phyloP scores from a whole-genome alignment of 2,797 vertebrate genomes.

The Micropoecilia bifurca region DNA sequence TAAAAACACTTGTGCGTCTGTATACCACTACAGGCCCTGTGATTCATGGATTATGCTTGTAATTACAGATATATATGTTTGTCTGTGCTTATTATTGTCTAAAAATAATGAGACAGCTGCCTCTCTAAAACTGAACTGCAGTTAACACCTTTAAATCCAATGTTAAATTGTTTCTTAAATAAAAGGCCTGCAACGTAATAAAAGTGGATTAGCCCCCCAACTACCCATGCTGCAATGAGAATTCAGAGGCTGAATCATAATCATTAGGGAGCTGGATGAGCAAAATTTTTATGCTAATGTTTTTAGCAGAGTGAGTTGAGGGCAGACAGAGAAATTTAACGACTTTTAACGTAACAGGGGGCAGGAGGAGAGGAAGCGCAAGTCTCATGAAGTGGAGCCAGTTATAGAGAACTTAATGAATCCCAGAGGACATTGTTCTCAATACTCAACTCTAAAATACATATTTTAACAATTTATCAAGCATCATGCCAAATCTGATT shows the following conservation, averaged over 20 bases:
- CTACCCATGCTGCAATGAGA: constrained; percentile 69
- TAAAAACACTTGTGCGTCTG: constrained; percentile 18
- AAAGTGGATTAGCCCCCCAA: constrained; percentile 68
- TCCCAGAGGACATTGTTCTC: constrained; percentile 27
- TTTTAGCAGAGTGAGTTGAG: constrained; percentile 34
- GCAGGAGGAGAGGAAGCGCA: not conserved
- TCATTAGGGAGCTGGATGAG: constrained; percentile 45
- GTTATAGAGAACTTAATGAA: constrained; percentile 48
- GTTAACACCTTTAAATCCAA: constrained; percentile 76
- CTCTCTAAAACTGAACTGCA: constrained; percentile 71
- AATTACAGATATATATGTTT: constrained; percentile 8
- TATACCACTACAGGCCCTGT: not conserved
- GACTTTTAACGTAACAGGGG: not conserved
- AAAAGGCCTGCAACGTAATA: constrained; percentile 65
- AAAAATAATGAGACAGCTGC: constrained; percentile 66
- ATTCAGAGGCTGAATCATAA: constrained; percentile 47
- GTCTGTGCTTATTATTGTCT: constrained; percentile 21
- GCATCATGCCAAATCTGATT: constrained; percentile 12
- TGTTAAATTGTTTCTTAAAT: constrained; percentile 68
- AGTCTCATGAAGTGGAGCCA: constrained; percentile 34
- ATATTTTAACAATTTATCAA: constrained; percentile 28
- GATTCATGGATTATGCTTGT: not conserved
- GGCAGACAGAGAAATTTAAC: constrained; percentile 4
- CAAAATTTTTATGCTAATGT: constrained; percentile 41
- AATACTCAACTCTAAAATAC: constrained; percentile 30